Evolutionary conservation across 2,797 vertebrate species (phyloP), one percentile per base, ranked within the genome.

Genomic region (Epinephelus malabaricus): DNA sequence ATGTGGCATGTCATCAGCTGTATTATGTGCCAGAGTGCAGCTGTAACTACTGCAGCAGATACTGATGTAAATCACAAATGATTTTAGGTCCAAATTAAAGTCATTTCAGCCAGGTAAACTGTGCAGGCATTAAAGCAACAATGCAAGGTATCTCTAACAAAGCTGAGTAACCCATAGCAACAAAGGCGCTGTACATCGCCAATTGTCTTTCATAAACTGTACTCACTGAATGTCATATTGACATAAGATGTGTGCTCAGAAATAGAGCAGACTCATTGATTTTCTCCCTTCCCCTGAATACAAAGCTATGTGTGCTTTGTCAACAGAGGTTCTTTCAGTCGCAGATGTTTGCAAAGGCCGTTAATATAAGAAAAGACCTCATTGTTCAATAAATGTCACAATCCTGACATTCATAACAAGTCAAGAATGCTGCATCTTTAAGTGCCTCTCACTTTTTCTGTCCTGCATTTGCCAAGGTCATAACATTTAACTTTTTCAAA

Each of bases 371-470:
- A 93, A 94, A 92, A 86, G 83, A 75, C 63, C 27, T 80, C 79
- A 92, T 94, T 95, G 94, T 95, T 91, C 25, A 72, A 79, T 54
- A 92, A 94, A 93, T 94, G 91, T 89, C 93, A 95, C 81, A 79
- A 60, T 89, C 72, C 54, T 88, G 83, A 92, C 89, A 90, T 94
- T 94, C 85, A 89, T 71, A 82, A 73, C 81, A 73, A 66, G 83
- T 81, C 78, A 87, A 82, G 90, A 93, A 93, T 93, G 84, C 61
- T 62, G 66, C 76, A 62, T 83, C 56, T 60, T 75, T 53, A 67
- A 8, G 46, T 83, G 69, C 69, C 79, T 84, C 86, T 88, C 85
- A 88, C 73, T 85, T 89, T 86, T 84, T 85, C 83, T 79, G 58
- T 65, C 65, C 68, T 45, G 34, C 30, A 15, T 81, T 81, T 77